phyloP scores from a whole-genome alignment of 2,113 vertebrate genomes.

The Polypterus senegalus region DNA sequence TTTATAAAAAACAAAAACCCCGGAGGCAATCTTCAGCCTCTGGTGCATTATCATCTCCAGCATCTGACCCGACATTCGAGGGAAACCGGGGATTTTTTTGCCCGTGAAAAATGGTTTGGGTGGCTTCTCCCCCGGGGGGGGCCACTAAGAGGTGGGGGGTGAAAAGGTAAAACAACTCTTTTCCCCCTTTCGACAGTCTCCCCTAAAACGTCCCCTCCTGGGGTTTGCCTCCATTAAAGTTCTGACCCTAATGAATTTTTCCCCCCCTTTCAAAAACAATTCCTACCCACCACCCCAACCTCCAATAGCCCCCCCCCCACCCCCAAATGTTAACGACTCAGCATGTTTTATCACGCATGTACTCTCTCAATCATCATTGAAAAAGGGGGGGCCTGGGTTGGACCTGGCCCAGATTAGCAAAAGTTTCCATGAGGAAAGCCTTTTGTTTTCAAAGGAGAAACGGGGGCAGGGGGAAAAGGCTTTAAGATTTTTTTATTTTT shows the following conservation, averaged over 20 bases:
- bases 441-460: constrained; percentile 44
- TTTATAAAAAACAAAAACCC: constrained; percentile 40
- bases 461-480: constrained; percentile 18
- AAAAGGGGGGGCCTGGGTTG: constrained; percentile 54
- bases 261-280: constrained; percentile 19
- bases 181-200: constrained; percentile 8
- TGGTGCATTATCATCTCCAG: constrained; percentile 30
- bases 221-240: constrained; percentile 9
- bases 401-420: constrained; percentile 72
- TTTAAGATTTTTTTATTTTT: too few species aligned
- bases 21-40: constrained; percentile 16
- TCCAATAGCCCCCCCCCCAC: too few species aligned
- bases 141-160: constrained; percentile 31
- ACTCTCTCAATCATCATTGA: constrained; percentile 71
- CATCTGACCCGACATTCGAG: constrained; percentile 46
- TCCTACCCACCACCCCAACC: constrained; percentile 31
- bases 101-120: too few species aligned
- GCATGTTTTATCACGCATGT: constrained; percentile 60
- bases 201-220: constrained; percentile 23
- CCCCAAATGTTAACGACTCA: constrained; percentile 53
- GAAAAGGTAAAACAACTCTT: constrained; percentile 28
- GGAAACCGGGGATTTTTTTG: too few species aligned
- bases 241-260: constrained; percentile 12
- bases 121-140: too few species aligned
- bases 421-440: constrained; percentile 85